Evolutionary conservation across 2,888 invertebrate species (phyloP), one percentile per base, ranked within the genome.

Genomic region (Hypena proboscidalis): DNA sequence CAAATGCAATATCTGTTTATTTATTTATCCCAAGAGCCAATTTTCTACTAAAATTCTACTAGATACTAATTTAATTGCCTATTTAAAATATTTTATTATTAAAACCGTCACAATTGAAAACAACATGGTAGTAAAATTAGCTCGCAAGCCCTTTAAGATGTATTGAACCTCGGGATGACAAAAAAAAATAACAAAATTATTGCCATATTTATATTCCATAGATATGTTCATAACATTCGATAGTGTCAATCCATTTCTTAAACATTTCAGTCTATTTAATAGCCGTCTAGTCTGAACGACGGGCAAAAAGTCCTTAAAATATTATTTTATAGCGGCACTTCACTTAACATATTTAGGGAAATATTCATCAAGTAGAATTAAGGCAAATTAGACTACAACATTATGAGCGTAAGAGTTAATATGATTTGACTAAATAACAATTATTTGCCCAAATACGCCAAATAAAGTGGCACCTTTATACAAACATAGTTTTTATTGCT

Each of bases 1-100:
- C 88, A 90, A 90, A 89, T 86, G 78, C 80, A 80, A 83, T 67
- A 67, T 68, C 58, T 70, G 70, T 76, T 72, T 75, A 77, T 79
- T 69, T 67, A 74, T 74, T 69, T 33, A 56, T 46, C 57, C 56
- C 35, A 44, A 40, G 35, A 57, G 49, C 42, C 46, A 58, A 58
- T 38, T 46, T 51, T 49, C 33, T 23, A 46, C 40, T 29, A 21
- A 17, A 14, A 39, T 32, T 50, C 46, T 25, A 33, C 10, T 3
- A 36, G 25, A 31, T 11, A 15, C 26, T 26, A 15, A 36, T 8
- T 15, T n/a, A n/a, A n/a, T n/a, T n/a, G n/a, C n/a, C 23, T 32
- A 15, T 21, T 14, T 38, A 38, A 15, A 40, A 34, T 37, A 37
- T 25, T 46, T 38, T 4, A 30, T 44, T 36, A 14, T 9, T 22